Evolutionary conservation across 2,888 invertebrate genomes (phyloP), one percentile per base, ranked within the genome.

Genomic region (Amiota mariae): DNA sequence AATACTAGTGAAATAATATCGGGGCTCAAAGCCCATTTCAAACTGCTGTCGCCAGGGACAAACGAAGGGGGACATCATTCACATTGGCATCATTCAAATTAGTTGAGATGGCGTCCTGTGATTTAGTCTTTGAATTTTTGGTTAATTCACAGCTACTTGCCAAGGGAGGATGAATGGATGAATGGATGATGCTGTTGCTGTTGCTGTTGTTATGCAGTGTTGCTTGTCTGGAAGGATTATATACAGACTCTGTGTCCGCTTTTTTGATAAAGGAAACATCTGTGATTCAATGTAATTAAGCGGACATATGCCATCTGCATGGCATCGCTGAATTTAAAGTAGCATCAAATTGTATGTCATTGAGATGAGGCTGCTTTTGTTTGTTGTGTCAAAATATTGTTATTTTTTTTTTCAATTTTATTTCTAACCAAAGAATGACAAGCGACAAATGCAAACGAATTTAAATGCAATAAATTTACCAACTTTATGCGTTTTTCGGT

Each of bases 351-450:
- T 78, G 36, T 36, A 24, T 24, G 36, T 6, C 36, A n/a, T n/a
- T n/a, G n/a, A n/a, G 36, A 6, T 36, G 80, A 66, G 80, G 84
- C 80, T 82, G 24, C 24, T 24, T 2, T 83, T 79, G 82, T 81
- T 82, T 71, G 77, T 78, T 74, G 77, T 81, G 81, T 85, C 86
- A 86, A 82, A 86, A 86, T 83, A 86, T 84, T n/a, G n/a, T n/a
- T 81, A 78, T 73, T 73, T 68, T 36, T 2, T 6, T 36, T 36
- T 36, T 36, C n/a, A n/a, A n/a, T n/a, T 2, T 36, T 36, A 36
- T 36, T 59, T 59, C 18, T 57, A 12, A 54, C 24, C 36, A n/a
- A 54, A 36, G 36, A 36, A 36, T 36, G 36, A 36, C 36, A 36
- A 36, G 4, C 36, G 36, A 24, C 54, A 12, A 51, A 71, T 75